Conservation (phyloP, 2,888 invertebrate genomes). For the Anthophora plumipes region DNA sequence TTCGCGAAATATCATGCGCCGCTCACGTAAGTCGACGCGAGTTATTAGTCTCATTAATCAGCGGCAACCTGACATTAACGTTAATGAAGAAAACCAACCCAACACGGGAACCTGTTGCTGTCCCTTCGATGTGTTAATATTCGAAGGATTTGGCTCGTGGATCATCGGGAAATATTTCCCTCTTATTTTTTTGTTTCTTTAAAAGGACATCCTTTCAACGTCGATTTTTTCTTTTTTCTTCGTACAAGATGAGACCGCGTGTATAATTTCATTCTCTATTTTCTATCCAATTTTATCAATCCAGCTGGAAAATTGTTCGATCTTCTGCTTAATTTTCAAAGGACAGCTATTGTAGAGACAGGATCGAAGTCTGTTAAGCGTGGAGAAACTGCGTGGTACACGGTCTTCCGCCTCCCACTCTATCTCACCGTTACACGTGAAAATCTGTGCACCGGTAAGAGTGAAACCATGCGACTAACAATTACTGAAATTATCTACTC, state of each 20-base stretch:
- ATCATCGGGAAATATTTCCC: too few species aligned
- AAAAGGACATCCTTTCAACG: too few species aligned
- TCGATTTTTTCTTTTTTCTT: not conserved
- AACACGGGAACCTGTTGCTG: constrained; percentile 53
- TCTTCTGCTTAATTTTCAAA: constrained; percentile 2
- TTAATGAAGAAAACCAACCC: constrained; percentile 53
- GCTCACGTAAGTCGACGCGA: constrained; percentile 43
- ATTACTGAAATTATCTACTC: not conserved
- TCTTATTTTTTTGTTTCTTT: too few species aligned
- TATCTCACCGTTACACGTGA: not conserved
- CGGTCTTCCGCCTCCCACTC: constrained; percentile 38
- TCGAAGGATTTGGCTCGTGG: not conserved
- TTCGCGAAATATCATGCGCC: constrained; percentile 52
- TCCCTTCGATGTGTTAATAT: constrained; percentile 47
- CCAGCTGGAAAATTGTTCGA: not conserved
- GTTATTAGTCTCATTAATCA: constrained; percentile 68
- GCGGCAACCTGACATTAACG: constrained; percentile 50
- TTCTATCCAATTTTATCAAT: not conserved
- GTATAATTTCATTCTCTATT: not conserved
- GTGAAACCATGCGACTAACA: not conserved
- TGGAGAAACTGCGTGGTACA: constrained; percentile 41
- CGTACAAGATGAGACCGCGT: not conserved
- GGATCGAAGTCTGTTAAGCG: constrained; percentile 4
- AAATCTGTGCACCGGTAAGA: not conserved
- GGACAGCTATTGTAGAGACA: not conserved